Conservation (phyloP, 2,888 invertebrate genomes). For the Rutpela maculata region DNA sequence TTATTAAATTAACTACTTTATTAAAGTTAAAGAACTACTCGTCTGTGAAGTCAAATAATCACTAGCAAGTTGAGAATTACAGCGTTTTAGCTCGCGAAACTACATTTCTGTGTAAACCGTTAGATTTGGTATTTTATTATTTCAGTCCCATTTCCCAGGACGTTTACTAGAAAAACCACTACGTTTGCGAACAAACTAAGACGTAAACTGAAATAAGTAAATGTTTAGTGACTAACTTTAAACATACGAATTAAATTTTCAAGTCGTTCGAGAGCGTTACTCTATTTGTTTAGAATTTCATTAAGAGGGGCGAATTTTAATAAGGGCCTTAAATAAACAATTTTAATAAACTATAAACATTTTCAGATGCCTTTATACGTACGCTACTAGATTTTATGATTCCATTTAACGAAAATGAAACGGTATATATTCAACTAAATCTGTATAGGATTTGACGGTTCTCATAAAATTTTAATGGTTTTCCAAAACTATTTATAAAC, state of each 20-base stretch:
- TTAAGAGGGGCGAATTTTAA: background rate
- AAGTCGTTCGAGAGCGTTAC: background rate
- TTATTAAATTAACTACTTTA: constrained; percentile 1
- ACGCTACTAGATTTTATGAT: background rate
- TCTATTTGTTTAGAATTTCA: background rate
- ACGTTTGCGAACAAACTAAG: background rate
- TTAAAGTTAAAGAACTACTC: constrained; percentile 23
- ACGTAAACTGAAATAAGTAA: background rate
- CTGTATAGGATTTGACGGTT: background rate
- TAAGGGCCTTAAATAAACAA: background rate
- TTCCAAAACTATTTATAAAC: background rate
- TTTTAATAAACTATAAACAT: background rate
- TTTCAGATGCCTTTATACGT: background rate
- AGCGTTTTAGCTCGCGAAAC: background rate
- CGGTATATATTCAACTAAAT: background rate
- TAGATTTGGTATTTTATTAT: background rate
- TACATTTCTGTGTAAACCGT: background rate
- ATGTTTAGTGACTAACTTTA: background rate
- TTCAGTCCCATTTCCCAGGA: background rate
- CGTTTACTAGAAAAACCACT: constrained; percentile 7
- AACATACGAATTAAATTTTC: background rate
- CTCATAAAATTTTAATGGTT: background rate
- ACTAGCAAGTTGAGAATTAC: background rate
- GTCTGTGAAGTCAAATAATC: constrained; percentile 1
- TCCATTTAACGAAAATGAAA: background rate